Evolutionary conservation across 2,888 invertebrate genomes (phyloP).

Genomic region (Gymnoscelis rufifasciata): DNA sequence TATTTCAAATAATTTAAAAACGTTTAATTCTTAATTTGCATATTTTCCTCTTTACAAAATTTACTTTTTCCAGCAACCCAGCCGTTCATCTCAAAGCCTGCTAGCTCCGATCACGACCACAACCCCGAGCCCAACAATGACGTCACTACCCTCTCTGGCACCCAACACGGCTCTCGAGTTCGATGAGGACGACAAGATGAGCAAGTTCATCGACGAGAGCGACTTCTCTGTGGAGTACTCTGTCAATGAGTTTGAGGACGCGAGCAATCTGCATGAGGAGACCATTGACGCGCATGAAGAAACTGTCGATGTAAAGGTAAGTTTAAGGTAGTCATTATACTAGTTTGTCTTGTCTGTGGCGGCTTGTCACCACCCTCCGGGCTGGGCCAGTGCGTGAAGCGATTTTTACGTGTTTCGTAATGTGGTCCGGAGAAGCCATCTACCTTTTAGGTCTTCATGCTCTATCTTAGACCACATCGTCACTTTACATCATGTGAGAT

Average conservation of each 20-base stretch:
- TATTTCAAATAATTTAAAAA: too few relatives aligned
- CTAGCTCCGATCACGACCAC: constrained; percentile 49
- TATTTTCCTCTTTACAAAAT: background rate
- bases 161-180: too few relatives aligned
- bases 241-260: constrained; percentile 4
- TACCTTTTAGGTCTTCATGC: too few relatives aligned
- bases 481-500: too few relatives aligned
- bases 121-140: constrained; percentile 1
- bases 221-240: constrained; percentile 7
- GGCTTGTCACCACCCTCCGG: too few relatives aligned
- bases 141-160: constrained; percentile 10
- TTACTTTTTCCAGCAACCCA: constrained; percentile 29
- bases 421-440: too few relatives aligned
- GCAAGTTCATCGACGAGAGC: constrained; percentile 13
- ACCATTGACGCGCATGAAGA: constrained; percentile 7
- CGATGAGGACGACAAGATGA: constrained; percentile 24
- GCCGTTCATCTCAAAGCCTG: constrained; percentile 56
- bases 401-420: too few relatives aligned
- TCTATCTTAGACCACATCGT: too few relatives aligned
- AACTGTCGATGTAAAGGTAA: constrained; percentile 21
- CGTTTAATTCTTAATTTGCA: too few relatives aligned
- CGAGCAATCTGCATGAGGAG: constrained; percentile 13
- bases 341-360: too few relatives aligned
- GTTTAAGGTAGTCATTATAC: too few relatives aligned
- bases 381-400: too few relatives aligned